Percentiles rank a stretch among this genome's conserved stretches.
These are phyloP conservation scores for Paralichthys olivaceus DNA, from an alignment of 2,113 vertebrate genomes.

Conservation along the genomic window DNA sequence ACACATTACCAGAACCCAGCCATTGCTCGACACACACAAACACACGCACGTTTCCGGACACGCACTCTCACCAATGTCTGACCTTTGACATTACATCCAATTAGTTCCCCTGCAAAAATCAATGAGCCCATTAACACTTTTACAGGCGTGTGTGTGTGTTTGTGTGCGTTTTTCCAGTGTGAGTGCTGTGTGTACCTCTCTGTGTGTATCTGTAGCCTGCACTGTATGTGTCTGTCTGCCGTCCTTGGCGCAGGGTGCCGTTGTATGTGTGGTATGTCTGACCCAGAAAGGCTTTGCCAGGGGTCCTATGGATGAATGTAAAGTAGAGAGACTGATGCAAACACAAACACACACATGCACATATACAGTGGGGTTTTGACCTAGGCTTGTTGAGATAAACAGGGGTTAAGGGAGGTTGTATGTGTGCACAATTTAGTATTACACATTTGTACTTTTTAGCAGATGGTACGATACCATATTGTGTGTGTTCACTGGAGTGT, in stretches of 20 bases:
- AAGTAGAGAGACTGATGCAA: slow-evolving; percentile 53
- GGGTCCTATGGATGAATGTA: slow-evolving; percentile 50
- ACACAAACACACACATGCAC: slow-evolving; percentile 22
- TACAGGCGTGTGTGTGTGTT: slow-evolving; percentile 9
- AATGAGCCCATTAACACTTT: slow-evolving; percentile 52
- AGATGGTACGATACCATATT: not conserved
- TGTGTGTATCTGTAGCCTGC: slow-evolving; percentile 6
- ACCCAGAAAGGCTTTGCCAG: slow-evolving; percentile 73
- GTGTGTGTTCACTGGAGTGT: not conserved
- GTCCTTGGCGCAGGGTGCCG: slow-evolving; percentile 46
- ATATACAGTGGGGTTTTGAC: slow-evolving; percentile 38
- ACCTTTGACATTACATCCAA: slow-evolving; percentile 52
- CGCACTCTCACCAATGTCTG: slow-evolving; percentile 13
- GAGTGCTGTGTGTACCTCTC: not conserved
- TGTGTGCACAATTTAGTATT: slow-evolving; percentile 14
- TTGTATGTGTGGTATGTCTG: slow-evolving; percentile 62
- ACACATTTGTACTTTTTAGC: slow-evolving; percentile 5
- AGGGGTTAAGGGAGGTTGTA: slow-evolving; percentile 39
- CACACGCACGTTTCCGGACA: slow-evolving; percentile 22
- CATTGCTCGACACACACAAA: slow-evolving; percentile 10
- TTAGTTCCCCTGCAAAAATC: slow-evolving; percentile 53
- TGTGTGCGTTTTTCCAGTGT: not conserved
- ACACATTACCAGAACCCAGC: not conserved
- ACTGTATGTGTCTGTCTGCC: slow-evolving; percentile 29
- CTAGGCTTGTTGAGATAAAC: slow-evolving; percentile 40